phyloP scores from a whole-genome alignment of 2,113 vertebrate genomes.

The Poeciliopsis prolifica region DNA sequence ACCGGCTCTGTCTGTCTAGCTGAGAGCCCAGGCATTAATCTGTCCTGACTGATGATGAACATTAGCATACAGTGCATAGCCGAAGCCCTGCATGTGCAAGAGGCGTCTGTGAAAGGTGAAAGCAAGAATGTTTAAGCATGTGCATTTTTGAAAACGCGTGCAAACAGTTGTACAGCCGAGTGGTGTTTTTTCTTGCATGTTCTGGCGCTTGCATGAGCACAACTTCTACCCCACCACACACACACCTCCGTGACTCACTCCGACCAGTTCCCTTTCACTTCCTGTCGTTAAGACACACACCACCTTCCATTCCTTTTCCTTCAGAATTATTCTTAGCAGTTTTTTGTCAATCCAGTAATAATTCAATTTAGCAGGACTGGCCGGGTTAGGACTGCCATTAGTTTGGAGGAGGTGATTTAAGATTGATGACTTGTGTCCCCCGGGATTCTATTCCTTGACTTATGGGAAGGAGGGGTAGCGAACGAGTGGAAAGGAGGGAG shows the following conservation, averaged over 20 bases:
- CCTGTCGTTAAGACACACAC: conserved; percentile 76
- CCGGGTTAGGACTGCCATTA: conserved; percentile 78
- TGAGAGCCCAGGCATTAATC: conserved; percentile 65
- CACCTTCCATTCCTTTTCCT: conserved; percentile 53
- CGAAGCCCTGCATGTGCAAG: conserved; percentile 33
- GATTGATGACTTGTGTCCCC: conserved; percentile 84
- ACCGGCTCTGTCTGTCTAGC: conserved; percentile 49
- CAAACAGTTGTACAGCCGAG: conserved; percentile 31
- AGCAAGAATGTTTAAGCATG: conserved; percentile 45
- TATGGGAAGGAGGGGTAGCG: conserved; percentile 7
- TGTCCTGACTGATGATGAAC: conserved; percentile 72
- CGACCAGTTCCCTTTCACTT: conserved; percentile 66
- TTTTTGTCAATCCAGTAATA: conserved; percentile 83
- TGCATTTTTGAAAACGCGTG: conserved; percentile 32
- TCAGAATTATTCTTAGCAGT: conserved; percentile 76
- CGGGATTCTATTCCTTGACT: conserved; percentile 74
- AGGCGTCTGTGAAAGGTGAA: conserved; percentile 21
- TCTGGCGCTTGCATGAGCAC: conserved; percentile 11
- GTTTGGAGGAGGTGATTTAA: conserved; percentile 81
- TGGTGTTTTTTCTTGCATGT: conserved; percentile 39
- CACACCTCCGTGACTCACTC: conserved; percentile 40
- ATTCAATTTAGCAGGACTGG: conserved; percentile 81
- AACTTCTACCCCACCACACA: conserved; percentile 33
- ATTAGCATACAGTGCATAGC: conserved; percentile 70
- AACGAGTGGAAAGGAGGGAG: conserved; percentile 1